Conservation (phyloP, 2,797 vertebrate genomes). For the Pitangus sulphuratus region DNA sequence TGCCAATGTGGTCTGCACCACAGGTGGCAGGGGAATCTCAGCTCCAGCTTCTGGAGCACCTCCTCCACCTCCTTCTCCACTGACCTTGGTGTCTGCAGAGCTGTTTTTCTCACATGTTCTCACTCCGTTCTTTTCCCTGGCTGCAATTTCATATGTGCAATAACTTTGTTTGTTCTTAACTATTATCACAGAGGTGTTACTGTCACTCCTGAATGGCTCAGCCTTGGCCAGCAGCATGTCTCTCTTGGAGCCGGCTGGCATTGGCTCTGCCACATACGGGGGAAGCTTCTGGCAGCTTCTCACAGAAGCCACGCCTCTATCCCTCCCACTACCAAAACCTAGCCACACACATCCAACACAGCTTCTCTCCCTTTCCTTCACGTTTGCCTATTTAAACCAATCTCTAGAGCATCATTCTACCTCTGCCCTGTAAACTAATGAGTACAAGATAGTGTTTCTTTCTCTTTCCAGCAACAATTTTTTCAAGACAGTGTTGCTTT, state of each 20-base stretch:
- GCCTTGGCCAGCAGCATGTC: not conserved
- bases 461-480: not conserved
- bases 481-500: not conserved
- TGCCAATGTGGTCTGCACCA: not conserved
- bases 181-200: not conserved
- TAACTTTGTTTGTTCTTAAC: not conserved
- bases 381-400: not conserved
- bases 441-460: not conserved
- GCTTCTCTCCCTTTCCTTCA: not conserved
- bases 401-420: not conserved
- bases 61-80: not conserved
- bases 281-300: not conserved
- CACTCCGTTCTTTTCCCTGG: not conserved
- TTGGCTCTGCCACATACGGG: not conserved
- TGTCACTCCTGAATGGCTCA: accelerated
- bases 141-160: not conserved
- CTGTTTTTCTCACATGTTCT: not conserved
- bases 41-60: too few relatives aligned
- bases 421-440: not conserved
- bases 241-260: not conserved
- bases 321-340: not conserved
- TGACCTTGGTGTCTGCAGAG: not conserved
- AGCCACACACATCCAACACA: accelerated
- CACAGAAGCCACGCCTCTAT: not conserved
- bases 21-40: accelerated